These are phyloP conservation scores for Apolygus lucorum DNA, from an alignment of 1,140 invertebrate species.

Conservation along the genomic window DNA sequence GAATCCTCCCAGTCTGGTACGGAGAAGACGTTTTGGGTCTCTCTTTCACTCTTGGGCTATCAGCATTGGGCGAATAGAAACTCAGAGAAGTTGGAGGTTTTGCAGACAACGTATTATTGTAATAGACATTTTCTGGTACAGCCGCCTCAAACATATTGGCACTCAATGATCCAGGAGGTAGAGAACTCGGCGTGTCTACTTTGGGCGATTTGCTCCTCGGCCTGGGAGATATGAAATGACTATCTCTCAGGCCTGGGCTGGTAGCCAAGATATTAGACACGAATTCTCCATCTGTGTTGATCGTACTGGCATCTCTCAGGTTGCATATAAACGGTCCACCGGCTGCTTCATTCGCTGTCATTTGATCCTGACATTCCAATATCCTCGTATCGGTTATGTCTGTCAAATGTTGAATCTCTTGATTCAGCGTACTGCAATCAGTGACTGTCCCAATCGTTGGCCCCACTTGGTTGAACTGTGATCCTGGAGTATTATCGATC, in stretches of 20 bases:
- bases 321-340: not conserved
- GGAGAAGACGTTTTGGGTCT: slow-evolving; percentile 13
- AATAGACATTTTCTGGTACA: not conserved
- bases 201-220: not conserved
- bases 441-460: not conserved
- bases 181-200: not conserved
- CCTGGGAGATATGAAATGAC: not conserved
- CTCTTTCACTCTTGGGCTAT: not conserved
- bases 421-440: not conserved
- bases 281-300: slow-evolving; percentile 15
- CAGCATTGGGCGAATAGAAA: not conserved
- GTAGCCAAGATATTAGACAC: slow-evolving; percentile 14
- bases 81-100: not conserved
- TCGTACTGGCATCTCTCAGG: slow-evolving; percentile 17
- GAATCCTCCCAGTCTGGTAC: slow-evolving; percentile 12
- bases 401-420: not conserved
- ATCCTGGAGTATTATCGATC: too few species aligned
- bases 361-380: not conserved
- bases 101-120: not conserved
- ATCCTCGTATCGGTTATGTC: not conserved
- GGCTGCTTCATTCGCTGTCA: not conserved
- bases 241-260: slow-evolving; percentile 13
- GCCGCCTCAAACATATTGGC: too few species aligned
- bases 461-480: too few species aligned
- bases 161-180: too few species aligned